These are phyloP conservation scores for Acleris emargana DNA, from an alignment of 2,888 invertebrate species.

Conservation along the genomic window DNA sequence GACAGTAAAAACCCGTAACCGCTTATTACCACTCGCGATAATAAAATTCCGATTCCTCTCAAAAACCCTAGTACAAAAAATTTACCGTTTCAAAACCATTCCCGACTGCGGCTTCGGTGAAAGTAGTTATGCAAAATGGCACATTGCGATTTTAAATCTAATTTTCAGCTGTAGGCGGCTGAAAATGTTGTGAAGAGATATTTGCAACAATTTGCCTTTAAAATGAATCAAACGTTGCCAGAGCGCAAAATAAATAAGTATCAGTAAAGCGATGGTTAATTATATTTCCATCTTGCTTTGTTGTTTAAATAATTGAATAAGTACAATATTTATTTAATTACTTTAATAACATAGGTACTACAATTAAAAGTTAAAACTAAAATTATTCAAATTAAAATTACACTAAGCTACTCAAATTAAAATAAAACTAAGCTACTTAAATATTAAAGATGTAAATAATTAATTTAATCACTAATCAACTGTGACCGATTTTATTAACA, in stretches of 20 bases:
- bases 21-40: too few species aligned
- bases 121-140: conserved; percentile 33
- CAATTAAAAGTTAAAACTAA: too few species aligned
- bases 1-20: too few species aligned
- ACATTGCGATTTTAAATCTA: conserved; percentile 33
- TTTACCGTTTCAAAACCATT: conserved; percentile 9
- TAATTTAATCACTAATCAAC: too few species aligned
- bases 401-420: too few species aligned
- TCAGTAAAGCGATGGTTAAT: not conserved
- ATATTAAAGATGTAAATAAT: too few species aligned
- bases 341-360: too few species aligned
- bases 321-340: too few species aligned
- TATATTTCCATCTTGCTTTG: not conserved
- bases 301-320: too few species aligned
- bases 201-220: conserved; percentile 31
- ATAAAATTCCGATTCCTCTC: not conserved
- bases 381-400: too few species aligned
- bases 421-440: too few species aligned
- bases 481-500: too few species aligned
- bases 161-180: conserved; percentile 28
- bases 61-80: not conserved
- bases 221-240: conserved; percentile 19
- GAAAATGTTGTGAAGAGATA: conserved; percentile 27
- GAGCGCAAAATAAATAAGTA: not conserved
- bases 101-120: conserved; percentile 11